phyloP scores from a whole-genome alignment of 2,113 vertebrate genomes.

The Marmota flaviventris region DNA sequence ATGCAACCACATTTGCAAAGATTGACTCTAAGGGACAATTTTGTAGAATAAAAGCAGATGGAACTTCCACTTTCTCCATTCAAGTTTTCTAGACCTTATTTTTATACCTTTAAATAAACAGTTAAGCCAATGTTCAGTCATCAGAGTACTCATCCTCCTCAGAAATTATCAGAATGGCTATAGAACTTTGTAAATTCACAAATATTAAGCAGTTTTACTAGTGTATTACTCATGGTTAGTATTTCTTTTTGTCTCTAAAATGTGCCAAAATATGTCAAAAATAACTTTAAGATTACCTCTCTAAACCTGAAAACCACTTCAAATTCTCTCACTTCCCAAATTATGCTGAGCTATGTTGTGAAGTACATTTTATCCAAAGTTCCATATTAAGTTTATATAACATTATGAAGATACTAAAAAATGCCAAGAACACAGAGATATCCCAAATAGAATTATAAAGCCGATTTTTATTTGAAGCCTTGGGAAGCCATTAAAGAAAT shows the following conservation, averaged over 20 bases:
- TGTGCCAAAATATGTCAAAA: not conserved
- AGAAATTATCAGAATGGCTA: not conserved
- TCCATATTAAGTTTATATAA: conserved; percentile 35
- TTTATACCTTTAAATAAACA: not conserved
- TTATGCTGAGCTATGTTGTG: not conserved
- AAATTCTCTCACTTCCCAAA: conserved; percentile 27
- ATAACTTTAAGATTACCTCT: not conserved
- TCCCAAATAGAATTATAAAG: conserved; percentile 38
- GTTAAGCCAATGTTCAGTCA: not conserved
- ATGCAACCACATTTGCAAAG: not conserved
- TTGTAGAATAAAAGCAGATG: not conserved
- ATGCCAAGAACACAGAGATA: not conserved
- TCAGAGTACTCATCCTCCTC: not conserved
- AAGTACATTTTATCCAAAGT: conserved; percentile 38
- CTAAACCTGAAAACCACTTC: not conserved
- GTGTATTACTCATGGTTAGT: not conserved
- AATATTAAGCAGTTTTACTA: not conserved
- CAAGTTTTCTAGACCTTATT: not conserved
- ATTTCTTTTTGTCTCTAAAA: not conserved
- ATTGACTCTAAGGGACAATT: not conserved
- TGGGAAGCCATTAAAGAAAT: conserved; percentile 35
- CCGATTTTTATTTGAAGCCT: conserved; percentile 58
- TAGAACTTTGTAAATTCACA: not conserved
- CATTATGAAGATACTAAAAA: conserved; percentile 4
- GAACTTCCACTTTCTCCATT: not conserved